phyloP scores from a whole-genome alignment of 2,113 vertebrate species.

The Triplophysa dalaica region DNA sequence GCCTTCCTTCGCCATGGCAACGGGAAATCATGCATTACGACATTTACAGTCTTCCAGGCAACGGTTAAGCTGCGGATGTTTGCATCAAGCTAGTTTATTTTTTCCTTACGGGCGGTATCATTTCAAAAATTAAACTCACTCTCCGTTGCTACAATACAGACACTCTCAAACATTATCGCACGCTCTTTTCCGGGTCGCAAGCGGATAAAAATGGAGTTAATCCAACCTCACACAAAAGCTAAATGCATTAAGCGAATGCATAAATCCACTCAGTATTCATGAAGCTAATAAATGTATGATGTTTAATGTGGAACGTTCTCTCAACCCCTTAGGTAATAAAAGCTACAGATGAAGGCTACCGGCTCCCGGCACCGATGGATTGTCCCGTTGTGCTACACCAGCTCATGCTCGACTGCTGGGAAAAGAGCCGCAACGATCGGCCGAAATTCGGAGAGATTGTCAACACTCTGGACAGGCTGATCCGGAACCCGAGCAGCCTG shows the following conservation, averaged over 20 bases:
- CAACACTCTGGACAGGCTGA: conserved; percentile 96
- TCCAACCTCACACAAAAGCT: background rate
- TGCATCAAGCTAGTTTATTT: conserved; percentile 30
- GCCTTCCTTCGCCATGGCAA: conserved; percentile 40
- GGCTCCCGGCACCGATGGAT: conserved; percentile 97
- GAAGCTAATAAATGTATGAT: background rate
- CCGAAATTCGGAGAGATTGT: conserved; percentile 94
- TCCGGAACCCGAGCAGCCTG: conserved; percentile 93
- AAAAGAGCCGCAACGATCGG: conserved; percentile 95
- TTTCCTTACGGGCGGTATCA: conserved; percentile 2
- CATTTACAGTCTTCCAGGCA: conserved; percentile 9
- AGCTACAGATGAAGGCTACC: conserved; percentile 96
- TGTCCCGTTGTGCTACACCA: conserved; percentile 93
- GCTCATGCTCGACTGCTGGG: conserved; percentile 98
- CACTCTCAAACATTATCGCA: background rate
- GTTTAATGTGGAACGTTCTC: background rate
- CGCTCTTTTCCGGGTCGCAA: conserved; percentile 1
- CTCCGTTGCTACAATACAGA: conserved; percentile 9
- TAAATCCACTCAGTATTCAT: conserved; percentile 30
- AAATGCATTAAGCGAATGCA: conserved; percentile 1
- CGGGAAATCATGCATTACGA: conserved; percentile 5
- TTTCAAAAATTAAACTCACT: conserved; percentile 31
- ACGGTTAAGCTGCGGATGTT: conserved; percentile 23
- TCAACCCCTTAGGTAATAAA: conserved; percentile 88
- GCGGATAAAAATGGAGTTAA: conserved; percentile 9